phyloP scores from a whole-genome alignment of 2,113 vertebrate genomes.

The Neomonachus schauinslandi region DNA sequence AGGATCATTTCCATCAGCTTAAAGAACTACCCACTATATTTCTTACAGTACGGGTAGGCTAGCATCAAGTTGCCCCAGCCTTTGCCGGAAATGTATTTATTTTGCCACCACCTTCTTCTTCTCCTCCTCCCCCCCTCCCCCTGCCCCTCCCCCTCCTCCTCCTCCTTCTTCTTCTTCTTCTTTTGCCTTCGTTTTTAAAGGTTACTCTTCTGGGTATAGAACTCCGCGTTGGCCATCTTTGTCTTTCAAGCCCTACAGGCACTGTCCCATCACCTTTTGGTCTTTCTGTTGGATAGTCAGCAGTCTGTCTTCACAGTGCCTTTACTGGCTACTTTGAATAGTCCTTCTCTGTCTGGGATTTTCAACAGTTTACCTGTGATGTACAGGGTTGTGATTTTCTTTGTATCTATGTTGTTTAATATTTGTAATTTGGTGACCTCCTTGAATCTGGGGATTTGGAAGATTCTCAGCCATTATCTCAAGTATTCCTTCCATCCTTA shows the following conservation, averaged over 20 bases:
- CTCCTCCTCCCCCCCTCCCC: too few species aligned
- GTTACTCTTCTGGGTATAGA: neutral
- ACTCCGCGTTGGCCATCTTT: neutral
- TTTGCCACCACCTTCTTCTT: neutral
- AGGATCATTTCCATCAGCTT: neutral
- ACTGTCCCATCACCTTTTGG: neutral
- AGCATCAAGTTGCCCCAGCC: neutral
- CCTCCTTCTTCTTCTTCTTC: too few species aligned
- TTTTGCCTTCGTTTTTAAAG: neutral
- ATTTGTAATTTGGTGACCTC: neutral
- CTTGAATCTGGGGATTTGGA: neutral
- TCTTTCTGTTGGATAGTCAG: neutral
- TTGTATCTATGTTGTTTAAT: neutral
- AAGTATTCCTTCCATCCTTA: neutral
- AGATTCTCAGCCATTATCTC: neutral
- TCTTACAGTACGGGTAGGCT: too few species aligned
- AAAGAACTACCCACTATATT: neutral
- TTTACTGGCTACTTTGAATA: neutral
- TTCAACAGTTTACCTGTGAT: neutral
- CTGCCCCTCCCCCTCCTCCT: too few species aligned
- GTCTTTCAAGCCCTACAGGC: neutral
- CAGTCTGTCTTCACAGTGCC: fast-evolving
- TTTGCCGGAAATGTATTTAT: neutral
- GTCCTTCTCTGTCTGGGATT: neutral
- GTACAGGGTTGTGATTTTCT: neutral